Conservation (phyloP, 2,797 vertebrate genomes). For the Lepidocolaptes lacrymiger region DNA sequence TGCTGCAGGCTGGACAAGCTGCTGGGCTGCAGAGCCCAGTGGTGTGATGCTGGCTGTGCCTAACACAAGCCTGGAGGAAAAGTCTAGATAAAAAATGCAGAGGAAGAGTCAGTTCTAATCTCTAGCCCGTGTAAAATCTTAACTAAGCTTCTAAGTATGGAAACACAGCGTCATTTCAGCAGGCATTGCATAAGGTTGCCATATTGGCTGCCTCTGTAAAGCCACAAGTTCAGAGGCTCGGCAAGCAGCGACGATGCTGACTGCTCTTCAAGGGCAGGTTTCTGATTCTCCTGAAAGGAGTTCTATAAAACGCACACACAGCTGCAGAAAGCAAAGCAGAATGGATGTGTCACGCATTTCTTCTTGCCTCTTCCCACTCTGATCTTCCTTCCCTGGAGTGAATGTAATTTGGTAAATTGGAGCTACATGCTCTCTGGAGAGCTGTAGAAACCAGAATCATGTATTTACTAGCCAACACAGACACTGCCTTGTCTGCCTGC, state of each 20-base stretch:
- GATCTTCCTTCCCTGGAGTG: background rate
- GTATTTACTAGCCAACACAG: background rate
- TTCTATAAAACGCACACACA: rapidly evolving
- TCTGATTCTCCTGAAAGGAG: background rate
- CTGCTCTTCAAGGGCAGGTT: background rate
- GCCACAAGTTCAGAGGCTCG: background rate
- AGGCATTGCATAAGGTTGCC: background rate
- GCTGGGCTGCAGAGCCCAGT: background rate
- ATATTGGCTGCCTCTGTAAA: slow-evolving; percentile 2
- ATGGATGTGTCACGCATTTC: rapidly evolving
- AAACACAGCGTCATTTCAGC: background rate
- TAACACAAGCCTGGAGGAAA: background rate
- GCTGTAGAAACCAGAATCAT: background rate
- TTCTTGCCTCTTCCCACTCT: background rate
- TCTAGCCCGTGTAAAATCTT: background rate
- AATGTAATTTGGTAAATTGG: background rate
- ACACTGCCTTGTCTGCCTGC: background rate
- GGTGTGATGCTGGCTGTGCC: background rate
- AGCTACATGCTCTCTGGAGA: background rate
- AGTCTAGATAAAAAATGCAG: background rate
- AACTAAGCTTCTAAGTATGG: slow-evolving; percentile 37
- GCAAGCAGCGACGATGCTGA: background rate
- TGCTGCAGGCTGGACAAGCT: background rate
- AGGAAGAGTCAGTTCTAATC: background rate
- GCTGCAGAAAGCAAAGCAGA: background rate